Conservation (phyloP, 2,888 invertebrate species). For the Ornithoptera alexandrae region DNA sequence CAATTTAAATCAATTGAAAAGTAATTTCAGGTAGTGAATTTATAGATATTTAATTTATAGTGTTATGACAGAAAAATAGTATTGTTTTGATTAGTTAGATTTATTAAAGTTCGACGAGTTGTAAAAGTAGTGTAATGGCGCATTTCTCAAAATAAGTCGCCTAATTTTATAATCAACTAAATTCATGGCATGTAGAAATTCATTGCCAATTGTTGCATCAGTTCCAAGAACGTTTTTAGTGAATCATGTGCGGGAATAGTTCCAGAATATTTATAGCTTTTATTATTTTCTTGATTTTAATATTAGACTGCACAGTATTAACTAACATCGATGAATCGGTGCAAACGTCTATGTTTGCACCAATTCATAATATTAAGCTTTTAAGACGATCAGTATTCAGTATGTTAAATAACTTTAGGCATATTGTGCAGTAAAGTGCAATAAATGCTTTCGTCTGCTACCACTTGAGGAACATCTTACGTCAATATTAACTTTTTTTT, state of each 20-base stretch:
- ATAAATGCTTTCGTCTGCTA: no score
- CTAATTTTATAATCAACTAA: constrained; percentile 42
- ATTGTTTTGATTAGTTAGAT: background rate
- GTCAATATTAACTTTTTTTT: no score
- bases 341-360: background rate
- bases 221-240: constrained; percentile 65
- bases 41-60: background rate
- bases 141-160: constrained; percentile 36
- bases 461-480: no score
- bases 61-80: background rate
- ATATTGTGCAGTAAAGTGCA: background rate
- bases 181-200: constrained; percentile 41
- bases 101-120: background rate
- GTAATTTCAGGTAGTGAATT: background rate
- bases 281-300: constrained; percentile 10
- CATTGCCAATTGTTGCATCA: constrained; percentile 62
- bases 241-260: constrained; percentile 65
- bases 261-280: constrained; percentile 57
- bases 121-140: constrained; percentile 3
- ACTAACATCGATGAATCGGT: background rate
- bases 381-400: background rate
- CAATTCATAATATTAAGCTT: background rate
- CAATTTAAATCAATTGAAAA: no score
- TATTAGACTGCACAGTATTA: background rate
- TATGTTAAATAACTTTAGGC: background rate